These are phyloP conservation scores for Acholoe squamosa DNA, from an alignment of 2,888 invertebrate genomes.

Conservation along the genomic window DNA sequence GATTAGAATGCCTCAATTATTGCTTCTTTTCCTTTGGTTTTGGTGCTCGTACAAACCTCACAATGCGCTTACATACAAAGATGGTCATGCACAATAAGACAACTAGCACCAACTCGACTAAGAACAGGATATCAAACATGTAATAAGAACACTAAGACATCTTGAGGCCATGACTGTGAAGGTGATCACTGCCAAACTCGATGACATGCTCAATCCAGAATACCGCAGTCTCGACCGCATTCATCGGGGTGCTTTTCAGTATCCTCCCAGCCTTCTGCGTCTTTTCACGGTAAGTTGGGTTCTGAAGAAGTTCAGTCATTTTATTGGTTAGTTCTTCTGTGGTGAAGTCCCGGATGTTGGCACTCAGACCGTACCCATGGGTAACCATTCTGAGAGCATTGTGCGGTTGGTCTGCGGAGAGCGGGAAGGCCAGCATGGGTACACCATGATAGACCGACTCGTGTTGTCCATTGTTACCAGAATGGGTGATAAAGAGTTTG, in stretches of 20 bases:
- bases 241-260: neutral
- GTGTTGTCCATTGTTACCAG: slow-evolving; percentile 55
- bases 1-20: too few species aligned
- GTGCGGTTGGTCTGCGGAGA: slow-evolving; percentile 42
- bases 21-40: neutral
- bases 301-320: neutral
- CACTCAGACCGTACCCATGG: slow-evolving; percentile 37
- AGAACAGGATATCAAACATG: slow-evolving; percentile 5
- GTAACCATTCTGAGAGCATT: slow-evolving; percentile 36
- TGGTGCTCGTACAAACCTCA: neutral
- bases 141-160: slow-evolving; percentile 51
- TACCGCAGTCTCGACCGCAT: neutral
- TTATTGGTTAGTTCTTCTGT: neutral
- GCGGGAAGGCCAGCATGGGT: slow-evolving; percentile 59
- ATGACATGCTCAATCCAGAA: slow-evolving; percentile 27
- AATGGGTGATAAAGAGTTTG: slow-evolving; percentile 60
- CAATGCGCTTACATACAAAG: neutral
- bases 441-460: slow-evolving; percentile 62
- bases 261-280: slow-evolving; percentile 35
- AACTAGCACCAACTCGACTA: neutral
- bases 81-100: neutral
- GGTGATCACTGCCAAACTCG: slow-evolving; percentile 36
- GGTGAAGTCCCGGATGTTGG: slow-evolving; percentile 13
- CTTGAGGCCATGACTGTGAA: neutral
- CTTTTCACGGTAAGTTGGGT: neutral